Conservation (phyloP, 2,888 invertebrate genomes). For the Eulithis prunata region DNA sequence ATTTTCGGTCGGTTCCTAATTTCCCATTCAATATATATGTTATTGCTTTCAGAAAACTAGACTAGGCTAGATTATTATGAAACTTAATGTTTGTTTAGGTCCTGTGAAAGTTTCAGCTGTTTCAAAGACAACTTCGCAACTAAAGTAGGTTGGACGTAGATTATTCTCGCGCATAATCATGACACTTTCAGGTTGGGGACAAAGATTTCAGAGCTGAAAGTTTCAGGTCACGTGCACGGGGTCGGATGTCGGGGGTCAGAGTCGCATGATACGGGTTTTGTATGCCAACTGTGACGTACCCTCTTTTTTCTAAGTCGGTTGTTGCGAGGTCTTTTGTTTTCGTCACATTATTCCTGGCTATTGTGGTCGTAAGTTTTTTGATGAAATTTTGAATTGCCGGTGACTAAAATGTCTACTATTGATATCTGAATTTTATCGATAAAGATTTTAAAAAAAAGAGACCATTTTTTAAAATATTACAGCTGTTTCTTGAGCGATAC, state of each 20-base stretch:
- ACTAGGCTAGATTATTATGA: neutral
- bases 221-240: slow-evolving; percentile 25
- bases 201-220: slow-evolving; percentile 4
- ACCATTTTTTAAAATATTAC: no score
- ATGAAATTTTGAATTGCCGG: no score
- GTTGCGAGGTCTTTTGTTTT: no score
- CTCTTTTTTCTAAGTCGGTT: neutral
- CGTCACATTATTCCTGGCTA: no score
- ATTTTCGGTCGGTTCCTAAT: no score
- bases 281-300: slow-evolving; percentile 1
- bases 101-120: neutral
- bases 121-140: neutral
- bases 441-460: no score
- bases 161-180: slow-evolving; percentile 15
- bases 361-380: no score
- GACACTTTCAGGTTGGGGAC: slow-evolving; percentile 8
- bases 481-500: no score
- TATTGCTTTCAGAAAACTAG: neutral
- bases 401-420: no score
- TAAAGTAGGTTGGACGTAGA: slow-evolving; percentile 3
- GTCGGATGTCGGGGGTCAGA: slow-evolving; percentile 17
- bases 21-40: neutral
- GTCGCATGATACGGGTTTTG: slow-evolving; percentile 9
- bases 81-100: slow-evolving; percentile 5
- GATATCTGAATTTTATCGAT: no score